Evolutionary conservation across 2,113 vertebrate species (phyloP).

Genomic region (Phaethon lepturus): DNA sequence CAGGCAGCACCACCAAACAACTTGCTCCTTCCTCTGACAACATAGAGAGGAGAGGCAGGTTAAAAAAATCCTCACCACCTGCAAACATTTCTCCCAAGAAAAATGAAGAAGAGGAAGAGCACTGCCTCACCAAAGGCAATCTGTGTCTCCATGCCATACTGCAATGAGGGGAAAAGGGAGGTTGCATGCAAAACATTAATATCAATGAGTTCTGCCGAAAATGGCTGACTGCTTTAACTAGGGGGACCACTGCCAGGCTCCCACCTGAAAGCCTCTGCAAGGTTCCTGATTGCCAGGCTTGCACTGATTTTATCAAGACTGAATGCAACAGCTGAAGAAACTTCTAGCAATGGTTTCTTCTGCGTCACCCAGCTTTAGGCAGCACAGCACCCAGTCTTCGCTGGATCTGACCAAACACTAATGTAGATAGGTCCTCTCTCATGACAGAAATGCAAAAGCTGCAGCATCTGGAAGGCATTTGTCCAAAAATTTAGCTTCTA

Average conservation of each 20-base stretch:
- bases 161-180: not conserved
- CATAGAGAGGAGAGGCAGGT: fast-evolving
- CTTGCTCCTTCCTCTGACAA: not conserved
- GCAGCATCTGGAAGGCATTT: not conserved
- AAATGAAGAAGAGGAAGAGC: not conserved
- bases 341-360: not conserved
- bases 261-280: not conserved
- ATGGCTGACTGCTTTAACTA: not conserved
- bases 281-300: not conserved
- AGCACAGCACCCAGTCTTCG: not conserved
- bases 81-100: not conserved
- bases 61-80: not conserved
- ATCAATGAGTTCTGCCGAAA: not conserved
- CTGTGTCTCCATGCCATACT: fast-evolving
- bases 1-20: not conserved
- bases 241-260: not conserved
- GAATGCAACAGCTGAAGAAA: not conserved
- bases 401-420: not conserved
- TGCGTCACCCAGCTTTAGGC: not conserved
- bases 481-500: not conserved
- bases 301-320: not conserved
- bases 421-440: not conserved
- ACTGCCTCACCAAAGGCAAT: fast-evolving
- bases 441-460: not conserved
- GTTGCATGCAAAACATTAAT: not conserved